Evolutionary conservation across 2,797 vertebrate genomes (phyloP).

Genomic region (Vultur gryphus): DNA sequence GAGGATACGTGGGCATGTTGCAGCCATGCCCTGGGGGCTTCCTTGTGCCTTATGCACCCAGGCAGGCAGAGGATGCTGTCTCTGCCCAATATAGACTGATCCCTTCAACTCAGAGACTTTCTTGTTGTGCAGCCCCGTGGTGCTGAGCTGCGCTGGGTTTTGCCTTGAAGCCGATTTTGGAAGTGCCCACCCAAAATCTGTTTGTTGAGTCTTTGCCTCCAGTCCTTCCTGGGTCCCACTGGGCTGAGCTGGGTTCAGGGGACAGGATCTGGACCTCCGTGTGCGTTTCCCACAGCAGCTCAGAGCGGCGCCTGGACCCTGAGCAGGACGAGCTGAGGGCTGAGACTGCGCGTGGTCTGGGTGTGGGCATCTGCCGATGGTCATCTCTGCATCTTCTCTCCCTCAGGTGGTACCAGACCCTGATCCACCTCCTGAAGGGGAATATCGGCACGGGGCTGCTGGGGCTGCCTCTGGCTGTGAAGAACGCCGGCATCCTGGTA

Average conservation of each 20-base stretch:
- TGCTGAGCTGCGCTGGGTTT: background rate
- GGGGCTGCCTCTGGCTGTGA: slow-evolving; percentile 92
- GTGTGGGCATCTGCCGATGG: fast-evolving
- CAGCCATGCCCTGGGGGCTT: background rate
- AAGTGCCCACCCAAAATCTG: background rate
- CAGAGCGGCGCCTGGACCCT: background rate
- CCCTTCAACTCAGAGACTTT: background rate
- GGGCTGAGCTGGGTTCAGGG: background rate
- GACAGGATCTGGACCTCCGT: background rate
- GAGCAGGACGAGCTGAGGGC: background rate
- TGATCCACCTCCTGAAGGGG: slow-evolving; percentile 94
- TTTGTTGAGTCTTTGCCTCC: background rate
- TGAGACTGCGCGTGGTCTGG: background rate
- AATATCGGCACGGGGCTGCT: slow-evolving; percentile 96
- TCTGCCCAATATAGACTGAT: background rate
- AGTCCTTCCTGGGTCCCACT: fast-evolving
- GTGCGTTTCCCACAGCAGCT: background rate
- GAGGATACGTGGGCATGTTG: background rate
- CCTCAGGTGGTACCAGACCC: slow-evolving; percentile 88
- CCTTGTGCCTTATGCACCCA: background rate
- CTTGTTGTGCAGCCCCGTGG: background rate
- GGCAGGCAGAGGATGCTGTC: background rate
- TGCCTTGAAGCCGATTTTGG: background rate
- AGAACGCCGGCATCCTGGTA: slow-evolving; percentile 92
- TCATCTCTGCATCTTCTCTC: background rate